Conservation (phyloP, 2,888 invertebrate genomes). For the Brenthis hecate region DNA sequence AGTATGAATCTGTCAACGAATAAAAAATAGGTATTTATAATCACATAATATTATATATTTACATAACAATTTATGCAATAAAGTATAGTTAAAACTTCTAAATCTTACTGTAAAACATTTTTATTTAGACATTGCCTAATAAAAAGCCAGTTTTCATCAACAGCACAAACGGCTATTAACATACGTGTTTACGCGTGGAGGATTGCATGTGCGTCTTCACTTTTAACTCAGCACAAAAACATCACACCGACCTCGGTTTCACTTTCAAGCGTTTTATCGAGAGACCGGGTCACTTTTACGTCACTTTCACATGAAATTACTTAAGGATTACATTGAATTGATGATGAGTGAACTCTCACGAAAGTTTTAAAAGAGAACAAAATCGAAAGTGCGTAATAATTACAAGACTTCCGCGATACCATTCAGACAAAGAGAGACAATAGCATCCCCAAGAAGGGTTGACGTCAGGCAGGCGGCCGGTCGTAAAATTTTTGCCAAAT, state of each 20-base stretch:
- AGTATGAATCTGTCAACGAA: too few species aligned
- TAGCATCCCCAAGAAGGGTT: too few species aligned
- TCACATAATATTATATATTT: neutral
- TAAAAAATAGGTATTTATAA: too few species aligned
- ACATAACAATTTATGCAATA: too few species aligned
- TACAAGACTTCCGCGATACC: too few species aligned
- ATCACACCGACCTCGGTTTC: conserved; percentile 55
- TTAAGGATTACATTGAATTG: neutral
- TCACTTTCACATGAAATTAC: conserved; percentile 22
- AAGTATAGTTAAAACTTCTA: neutral
- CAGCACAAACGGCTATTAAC: conserved; percentile 44
- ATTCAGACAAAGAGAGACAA: too few species aligned
- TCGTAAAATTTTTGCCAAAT: too few species aligned
- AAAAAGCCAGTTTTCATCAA: conserved; percentile 44
- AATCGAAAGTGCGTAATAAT: too few species aligned
- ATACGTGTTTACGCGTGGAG: conserved; percentile 46
- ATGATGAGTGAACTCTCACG: neutral
- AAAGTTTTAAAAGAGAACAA: neutral
- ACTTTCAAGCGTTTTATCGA: conserved; percentile 61
- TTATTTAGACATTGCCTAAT: conserved; percentile 49
- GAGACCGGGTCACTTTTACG: conserved; percentile 27
- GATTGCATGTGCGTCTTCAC: conserved; percentile 49
- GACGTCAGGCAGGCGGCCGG: too few species aligned
- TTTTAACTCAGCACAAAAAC: conserved; percentile 34
- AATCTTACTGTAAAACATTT: conserved; percentile 18